Evolutionary conservation across 2,888 invertebrate genomes (phyloP).

Genomic region (Harmothoe impar): DNA sequence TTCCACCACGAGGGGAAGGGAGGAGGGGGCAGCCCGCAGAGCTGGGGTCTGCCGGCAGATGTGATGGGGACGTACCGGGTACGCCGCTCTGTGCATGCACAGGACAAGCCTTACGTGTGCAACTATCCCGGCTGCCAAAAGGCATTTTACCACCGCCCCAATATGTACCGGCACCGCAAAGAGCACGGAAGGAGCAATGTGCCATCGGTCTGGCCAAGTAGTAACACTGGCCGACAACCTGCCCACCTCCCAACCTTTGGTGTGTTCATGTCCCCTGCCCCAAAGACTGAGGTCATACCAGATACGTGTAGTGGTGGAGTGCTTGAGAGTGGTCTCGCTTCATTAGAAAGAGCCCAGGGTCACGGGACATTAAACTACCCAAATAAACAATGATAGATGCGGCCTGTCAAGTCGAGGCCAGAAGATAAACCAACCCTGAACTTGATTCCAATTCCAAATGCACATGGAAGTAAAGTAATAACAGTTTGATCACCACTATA

Average conservation of each 20-base stretch:
- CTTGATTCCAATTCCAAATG: no score
- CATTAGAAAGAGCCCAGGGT: no score
- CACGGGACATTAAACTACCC: no score
- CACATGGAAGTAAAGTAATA: no score
- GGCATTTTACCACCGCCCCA: slow-evolving; percentile 60
- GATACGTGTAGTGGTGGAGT: no score
- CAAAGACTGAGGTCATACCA: background rate
- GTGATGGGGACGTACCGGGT: background rate
- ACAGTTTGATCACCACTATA: no score
- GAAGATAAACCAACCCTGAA: no score
- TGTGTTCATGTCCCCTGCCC: slow-evolving; percentile 38
- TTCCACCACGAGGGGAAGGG: slow-evolving; percentile 30
- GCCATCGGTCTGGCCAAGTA: background rate
- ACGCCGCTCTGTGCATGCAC: slow-evolving; percentile 46
- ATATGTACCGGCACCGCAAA: slow-evolving; percentile 60
- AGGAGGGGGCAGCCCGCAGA: slow-evolving; percentile 4
- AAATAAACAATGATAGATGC: no score
- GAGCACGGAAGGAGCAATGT: background rate
- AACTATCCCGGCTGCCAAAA: slow-evolving; percentile 59
- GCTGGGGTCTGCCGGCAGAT: background rate
- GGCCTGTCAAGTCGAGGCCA: no score
- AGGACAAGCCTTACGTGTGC: slow-evolving; percentile 62
- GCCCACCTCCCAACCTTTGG: slow-evolving; percentile 15
- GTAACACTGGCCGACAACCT: background rate
- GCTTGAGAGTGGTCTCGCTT: no score